Evolutionary conservation across 2,888 invertebrate species (phyloP).

Genomic region (Palloptera scutellata): DNA sequence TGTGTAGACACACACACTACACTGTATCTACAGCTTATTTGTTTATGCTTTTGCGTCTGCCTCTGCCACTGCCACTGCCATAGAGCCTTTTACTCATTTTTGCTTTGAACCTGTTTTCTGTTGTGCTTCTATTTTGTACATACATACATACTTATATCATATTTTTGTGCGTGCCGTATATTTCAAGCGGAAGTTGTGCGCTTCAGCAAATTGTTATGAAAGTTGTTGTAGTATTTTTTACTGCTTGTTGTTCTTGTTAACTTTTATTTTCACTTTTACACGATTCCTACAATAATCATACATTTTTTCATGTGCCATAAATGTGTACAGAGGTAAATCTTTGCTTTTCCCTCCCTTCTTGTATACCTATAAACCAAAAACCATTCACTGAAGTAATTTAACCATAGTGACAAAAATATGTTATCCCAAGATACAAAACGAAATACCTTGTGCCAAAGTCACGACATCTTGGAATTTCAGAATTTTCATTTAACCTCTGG

Average conservation of each 20-base stretch:
- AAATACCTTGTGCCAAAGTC: too few relatives aligned
- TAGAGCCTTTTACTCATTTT: background rate
- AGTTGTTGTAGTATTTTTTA: slow-evolving; percentile 3
- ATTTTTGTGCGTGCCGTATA: background rate
- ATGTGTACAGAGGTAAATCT: slow-evolving; percentile 34
- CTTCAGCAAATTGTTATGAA: too few relatives aligned
- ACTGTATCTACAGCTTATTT: too few relatives aligned
- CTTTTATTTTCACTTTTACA: slow-evolving; percentile 7
- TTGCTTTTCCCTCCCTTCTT: background rate
- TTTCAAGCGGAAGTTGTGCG: too few relatives aligned
- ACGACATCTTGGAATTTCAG: too few relatives aligned
- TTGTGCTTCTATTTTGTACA: background rate
- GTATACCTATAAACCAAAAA: background rate
- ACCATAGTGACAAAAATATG: background rate
- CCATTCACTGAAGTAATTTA: too few relatives aligned
- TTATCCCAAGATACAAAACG: too few relatives aligned
- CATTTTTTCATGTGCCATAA: slow-evolving; percentile 38
- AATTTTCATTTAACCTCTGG: too few relatives aligned
- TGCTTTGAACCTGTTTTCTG: slow-evolving; percentile 15
- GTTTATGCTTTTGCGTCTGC: too few relatives aligned
- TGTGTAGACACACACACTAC: too few relatives aligned
- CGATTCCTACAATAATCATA: slow-evolving; percentile 22
- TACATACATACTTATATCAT: background rate
- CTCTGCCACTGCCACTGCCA: too few relatives aligned
- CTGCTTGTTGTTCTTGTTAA: slow-evolving; percentile 1